Evolutionary conservation across 2,888 invertebrate species (phyloP).

Genomic region (Cotesia congregata): DNA sequence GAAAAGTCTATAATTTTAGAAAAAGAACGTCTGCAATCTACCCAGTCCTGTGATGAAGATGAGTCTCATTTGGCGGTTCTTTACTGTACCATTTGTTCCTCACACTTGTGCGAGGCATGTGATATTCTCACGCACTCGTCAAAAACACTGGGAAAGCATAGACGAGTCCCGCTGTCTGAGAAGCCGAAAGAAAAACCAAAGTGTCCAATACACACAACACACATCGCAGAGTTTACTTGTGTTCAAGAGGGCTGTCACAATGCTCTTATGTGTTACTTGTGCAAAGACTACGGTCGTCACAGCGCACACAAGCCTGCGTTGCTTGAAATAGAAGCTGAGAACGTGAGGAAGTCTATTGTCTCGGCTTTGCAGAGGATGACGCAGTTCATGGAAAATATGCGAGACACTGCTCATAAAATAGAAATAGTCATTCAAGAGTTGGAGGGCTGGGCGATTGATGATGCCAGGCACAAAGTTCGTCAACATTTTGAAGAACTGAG

Average conservation of each 20-base stretch:
- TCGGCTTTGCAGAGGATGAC: slow-evolving; percentile 72
- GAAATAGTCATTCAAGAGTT: slow-evolving; percentile 65
- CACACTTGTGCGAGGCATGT: slow-evolving; percentile 73
- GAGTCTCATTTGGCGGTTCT: slow-evolving; percentile 73
- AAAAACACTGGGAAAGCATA: slow-evolving; percentile 72
- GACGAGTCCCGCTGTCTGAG: slow-evolving; percentile 73
- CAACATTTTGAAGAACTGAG: slow-evolving; percentile 72
- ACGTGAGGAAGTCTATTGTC: slow-evolving; percentile 71
- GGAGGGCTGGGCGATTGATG: slow-evolving; percentile 60
- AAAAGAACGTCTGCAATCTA: slow-evolving; percentile 59
- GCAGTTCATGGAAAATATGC: slow-evolving; percentile 73
- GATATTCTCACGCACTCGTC: slow-evolving; percentile 73
- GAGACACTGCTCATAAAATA: slow-evolving; percentile 71
- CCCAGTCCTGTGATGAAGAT: slow-evolving; percentile 72
- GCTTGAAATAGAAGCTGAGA: slow-evolving; percentile 74
- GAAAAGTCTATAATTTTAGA: slow-evolving; percentile 60
- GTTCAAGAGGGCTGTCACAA: slow-evolving; percentile 72
- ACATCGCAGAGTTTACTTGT: slow-evolving; percentile 74
- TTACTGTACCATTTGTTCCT: slow-evolving; percentile 73
- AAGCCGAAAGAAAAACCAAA: slow-evolving; percentile 74
- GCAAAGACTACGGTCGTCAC: slow-evolving; percentile 74
- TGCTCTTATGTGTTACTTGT: slow-evolving; percentile 75
- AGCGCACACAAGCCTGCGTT: slow-evolving; percentile 73
- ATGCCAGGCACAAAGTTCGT: slow-evolving; percentile 69
- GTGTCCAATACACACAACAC: slow-evolving; percentile 72